A percentile compares a stretch with the other conserved stretches of the same genome.
Conservation (phyloP, 2,797 vertebrate genomes). For the Graptemys geographica region DNA sequence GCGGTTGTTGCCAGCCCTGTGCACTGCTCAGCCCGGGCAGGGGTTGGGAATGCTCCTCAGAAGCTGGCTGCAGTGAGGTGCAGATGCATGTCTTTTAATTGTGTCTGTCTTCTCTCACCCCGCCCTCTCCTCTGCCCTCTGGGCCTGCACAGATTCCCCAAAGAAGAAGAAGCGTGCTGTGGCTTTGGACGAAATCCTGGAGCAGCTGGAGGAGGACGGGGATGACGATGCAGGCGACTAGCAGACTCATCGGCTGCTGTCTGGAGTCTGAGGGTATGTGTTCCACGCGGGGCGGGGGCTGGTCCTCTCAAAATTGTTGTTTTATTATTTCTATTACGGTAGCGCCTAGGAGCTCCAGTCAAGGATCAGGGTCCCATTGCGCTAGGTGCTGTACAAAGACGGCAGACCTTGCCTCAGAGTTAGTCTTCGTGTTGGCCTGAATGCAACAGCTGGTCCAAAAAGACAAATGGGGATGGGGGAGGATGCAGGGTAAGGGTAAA, state of each 20-base stretch:
- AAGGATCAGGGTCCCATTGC: neutral
- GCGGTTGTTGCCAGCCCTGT: neutral
- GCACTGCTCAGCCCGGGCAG: neutral
- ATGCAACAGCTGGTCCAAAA: neutral
- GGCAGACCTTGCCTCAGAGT: neutral
- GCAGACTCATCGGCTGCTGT: constrained; percentile 28
- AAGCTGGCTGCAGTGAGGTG: neutral
- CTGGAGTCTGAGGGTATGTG: constrained; percentile 6
- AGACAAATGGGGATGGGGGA: neutral
- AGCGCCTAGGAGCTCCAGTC: neutral
- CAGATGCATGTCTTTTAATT: neutral
- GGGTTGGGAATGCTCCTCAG: neutral
- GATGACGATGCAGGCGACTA: constrained; percentile 50
- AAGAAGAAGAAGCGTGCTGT: constrained; percentile 88
- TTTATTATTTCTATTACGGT: neutral
- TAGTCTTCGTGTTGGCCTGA: neutral
- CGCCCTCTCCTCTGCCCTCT: neutral
- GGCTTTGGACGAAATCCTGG: constrained; percentile 89
- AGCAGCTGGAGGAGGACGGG: constrained; percentile 86
- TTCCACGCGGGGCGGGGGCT: fast-evolving
- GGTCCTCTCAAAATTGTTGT: neutral
- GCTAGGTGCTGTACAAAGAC: neutral
- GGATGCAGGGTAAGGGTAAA: neutral
- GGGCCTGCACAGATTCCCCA: constrained; percentile 79
- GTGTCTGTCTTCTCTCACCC: neutral